These are phyloP conservation scores for Epizoanthus fatuus DNA, from an alignment of 92 coral and sea anemone species.

Conservation along the genomic window DNA sequence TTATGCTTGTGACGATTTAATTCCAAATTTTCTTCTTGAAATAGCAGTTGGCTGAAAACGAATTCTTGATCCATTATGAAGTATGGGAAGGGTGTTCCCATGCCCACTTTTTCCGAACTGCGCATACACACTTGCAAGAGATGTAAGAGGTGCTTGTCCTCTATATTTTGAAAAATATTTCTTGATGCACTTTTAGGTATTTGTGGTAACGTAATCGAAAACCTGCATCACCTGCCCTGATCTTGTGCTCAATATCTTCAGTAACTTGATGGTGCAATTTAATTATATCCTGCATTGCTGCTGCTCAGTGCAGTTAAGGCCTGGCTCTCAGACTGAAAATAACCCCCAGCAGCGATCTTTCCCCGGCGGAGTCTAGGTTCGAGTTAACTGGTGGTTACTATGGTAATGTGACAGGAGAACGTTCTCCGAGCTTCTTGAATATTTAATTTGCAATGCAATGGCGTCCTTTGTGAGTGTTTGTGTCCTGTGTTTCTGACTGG, in stretches of 20 bases:
- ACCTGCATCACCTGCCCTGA: conserved; percentile 56
- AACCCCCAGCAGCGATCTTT: too few relatives aligned
- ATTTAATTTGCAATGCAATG: too few relatives aligned
- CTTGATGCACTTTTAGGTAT: conserved; percentile 54
- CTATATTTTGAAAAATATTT: conserved; percentile 53
- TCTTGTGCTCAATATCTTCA: conserved; percentile 66
- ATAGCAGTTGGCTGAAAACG: conserved; percentile 74
- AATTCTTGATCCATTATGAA: conserved; percentile 62
- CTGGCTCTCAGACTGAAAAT: too few relatives aligned
- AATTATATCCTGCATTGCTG: conserved; percentile 34
- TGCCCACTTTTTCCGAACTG: conserved; percentile 56
- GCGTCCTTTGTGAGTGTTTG: too few relatives aligned
- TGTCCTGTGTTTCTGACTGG: too few relatives aligned
- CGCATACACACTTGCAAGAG: conserved; percentile 63
- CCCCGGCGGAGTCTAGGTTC: too few relatives aligned
- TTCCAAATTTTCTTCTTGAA: conserved; percentile 71
- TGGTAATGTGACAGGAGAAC: too few relatives aligned
- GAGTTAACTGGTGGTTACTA: too few relatives aligned
- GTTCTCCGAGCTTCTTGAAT: too few relatives aligned
- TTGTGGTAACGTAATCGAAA: conserved; percentile 43
- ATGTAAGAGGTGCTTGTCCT: conserved; percentile 64
- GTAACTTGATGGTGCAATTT: conserved; percentile 60
- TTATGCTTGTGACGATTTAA: conserved; percentile 62
- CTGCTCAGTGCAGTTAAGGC: not conserved
- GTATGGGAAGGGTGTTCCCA: conserved; percentile 65